Evolutionary conservation across 2,797 vertebrate genomes (phyloP).

Genomic region (Staurois parvus): DNA sequence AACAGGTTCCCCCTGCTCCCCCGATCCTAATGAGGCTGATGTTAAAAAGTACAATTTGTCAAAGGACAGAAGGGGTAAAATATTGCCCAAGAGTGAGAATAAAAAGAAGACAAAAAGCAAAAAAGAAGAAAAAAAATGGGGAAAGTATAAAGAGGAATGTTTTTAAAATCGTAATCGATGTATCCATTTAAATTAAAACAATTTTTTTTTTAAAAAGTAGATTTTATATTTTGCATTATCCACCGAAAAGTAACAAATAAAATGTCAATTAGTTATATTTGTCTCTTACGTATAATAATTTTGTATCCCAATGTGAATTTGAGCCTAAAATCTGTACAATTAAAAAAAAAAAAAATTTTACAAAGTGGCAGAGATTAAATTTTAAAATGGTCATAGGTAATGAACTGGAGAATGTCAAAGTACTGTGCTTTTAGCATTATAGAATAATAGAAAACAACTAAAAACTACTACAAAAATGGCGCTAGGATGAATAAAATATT

Average conservation of each 20-base stretch:
- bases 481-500: too few species aligned
- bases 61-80: conserved; percentile 9
- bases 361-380: too few species aligned
- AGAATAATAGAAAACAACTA: too few species aligned
- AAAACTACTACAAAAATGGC: too few species aligned
- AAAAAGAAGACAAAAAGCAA: neutral
- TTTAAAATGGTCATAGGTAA: too few species aligned
- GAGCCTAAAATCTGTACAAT: too few species aligned
- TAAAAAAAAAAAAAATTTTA: too few species aligned
- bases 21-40: conserved; percentile 58
- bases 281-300: too few species aligned
- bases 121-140: neutral
- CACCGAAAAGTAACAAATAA: neutral
- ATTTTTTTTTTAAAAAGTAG: too few species aligned
- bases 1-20: conserved; percentile 53
- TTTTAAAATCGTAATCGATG: neutral
- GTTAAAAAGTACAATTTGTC: conserved; percentile 50
- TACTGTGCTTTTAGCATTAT: too few species aligned
- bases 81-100: neutral
- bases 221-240: neutral
- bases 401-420: too few species aligned
- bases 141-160: neutral
- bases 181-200: neutral
- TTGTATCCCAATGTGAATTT: too few species aligned
- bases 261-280: neutral